Evolutionary conservation across 2,113 vertebrate genomes (phyloP).

Genomic region (Bombycilla garrulus): DNA sequence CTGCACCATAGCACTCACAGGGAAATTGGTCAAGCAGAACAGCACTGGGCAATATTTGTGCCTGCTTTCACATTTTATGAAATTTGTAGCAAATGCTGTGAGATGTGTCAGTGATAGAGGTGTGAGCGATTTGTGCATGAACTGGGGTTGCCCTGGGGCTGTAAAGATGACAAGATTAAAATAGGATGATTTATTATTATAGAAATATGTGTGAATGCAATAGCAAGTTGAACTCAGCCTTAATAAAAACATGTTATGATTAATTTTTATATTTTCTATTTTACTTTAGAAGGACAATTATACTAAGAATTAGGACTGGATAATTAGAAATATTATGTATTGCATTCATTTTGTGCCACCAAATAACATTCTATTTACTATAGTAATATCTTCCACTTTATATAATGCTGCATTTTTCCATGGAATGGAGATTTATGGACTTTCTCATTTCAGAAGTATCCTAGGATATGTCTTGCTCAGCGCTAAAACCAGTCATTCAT

Average conservation of each 20-base stretch:
- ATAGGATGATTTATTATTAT: neutral
- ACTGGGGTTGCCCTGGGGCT: neutral
- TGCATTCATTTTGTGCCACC: neutral
- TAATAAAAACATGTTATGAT: neutral
- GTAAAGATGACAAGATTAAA: neutral
- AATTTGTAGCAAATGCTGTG: neutral
- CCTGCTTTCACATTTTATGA: neutral
- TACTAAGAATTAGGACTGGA: neutral
- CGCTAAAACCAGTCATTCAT: neutral
- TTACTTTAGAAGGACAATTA: neutral
- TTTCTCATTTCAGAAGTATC: neutral
- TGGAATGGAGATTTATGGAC: neutral
- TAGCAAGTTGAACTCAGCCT: neutral
- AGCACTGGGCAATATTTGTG: fast-evolving
- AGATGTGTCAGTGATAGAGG: neutral
- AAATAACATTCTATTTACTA: neutral
- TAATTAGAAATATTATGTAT: neutral
- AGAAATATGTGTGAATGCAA: neutral
- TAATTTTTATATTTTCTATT: neutral
- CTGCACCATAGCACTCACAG: neutral
- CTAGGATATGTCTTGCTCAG: neutral
- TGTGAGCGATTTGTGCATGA: neutral
- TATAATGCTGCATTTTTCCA: neutral
- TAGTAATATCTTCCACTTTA: neutral
- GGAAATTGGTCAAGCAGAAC: neutral